Percentiles rank a stretch among this genome's conserved stretches.
Conservation (phyloP, 2,888 invertebrate genomes). For the Tipula unca region DNA sequence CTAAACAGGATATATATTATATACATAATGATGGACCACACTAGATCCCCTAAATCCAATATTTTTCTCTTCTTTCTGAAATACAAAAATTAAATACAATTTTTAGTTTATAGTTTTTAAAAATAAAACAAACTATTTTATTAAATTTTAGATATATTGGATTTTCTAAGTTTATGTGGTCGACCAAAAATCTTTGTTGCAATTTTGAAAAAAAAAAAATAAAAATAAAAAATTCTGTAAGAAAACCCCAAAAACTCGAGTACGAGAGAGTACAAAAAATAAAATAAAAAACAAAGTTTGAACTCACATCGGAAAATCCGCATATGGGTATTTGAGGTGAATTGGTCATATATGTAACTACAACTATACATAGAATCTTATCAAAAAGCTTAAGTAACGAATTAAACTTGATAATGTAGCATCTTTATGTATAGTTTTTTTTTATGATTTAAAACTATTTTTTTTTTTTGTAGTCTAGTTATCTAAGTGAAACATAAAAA, state of each 20-base stretch:
- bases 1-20: background rate
- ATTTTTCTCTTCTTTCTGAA: background rate
- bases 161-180: slow-evolving; percentile 3
- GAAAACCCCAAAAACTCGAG: background rate
- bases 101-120: background rate
- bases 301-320: background rate
- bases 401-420: background rate
- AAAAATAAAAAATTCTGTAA: too few relatives aligned
- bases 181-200: slow-evolving; percentile 18
- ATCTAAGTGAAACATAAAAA: background rate
- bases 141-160: background rate
- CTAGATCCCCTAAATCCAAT: background rate
- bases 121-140: background rate
- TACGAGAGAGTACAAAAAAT: background rate
- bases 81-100: background rate
- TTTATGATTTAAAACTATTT: background rate
- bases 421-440: background rate
- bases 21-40: background rate
- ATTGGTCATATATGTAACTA: background rate
- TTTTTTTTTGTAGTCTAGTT: background rate
- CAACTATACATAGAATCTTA: background rate
- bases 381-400: background rate
- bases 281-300: background rate
- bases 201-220: background rate
- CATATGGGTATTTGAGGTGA: background rate